Evolutionary conservation across 2,888 invertebrate genomes (phyloP), one percentile per base, ranked within the genome.

Genomic region (Eugnorisma glareosa): DNA sequence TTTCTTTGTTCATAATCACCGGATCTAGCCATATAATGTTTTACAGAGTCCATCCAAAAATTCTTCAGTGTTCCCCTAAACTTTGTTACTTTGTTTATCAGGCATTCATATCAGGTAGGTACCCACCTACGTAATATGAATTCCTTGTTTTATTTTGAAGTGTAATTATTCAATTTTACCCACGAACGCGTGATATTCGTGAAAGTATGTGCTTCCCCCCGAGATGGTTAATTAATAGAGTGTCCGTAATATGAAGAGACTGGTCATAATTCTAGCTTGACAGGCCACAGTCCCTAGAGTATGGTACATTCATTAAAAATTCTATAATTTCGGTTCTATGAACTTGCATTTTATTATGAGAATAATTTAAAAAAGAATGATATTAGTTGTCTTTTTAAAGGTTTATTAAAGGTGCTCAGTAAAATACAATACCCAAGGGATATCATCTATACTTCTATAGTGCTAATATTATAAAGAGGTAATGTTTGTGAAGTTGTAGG

Each of bases 161-260:
- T 24, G 59, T 69, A 84, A 69, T 69, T 80, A 66, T 68, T 79
- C 48, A 72, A 54, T 35, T 48, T 54, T 59, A 57, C 7, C 28
- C 37, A 59, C 70, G 48, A 71, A 75, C 66, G 70, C 37, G 66
- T 76, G 61, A 66, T 69, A 75, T 89, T 84, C 73, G 81, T 83
- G 83, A 67, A 78, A 85, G 74, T 79, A 84, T 83, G 73, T 75
- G 45, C 45, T 64, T 64, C 81, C 84, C 73, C 79, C 28, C 24
- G 61, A 79, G 54, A 80, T 54, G 75, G 71, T 83, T 86, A 75
- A 86, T 88, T 66, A 77, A 73, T 51, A 63, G 81, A 86, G 89
- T 88, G 80, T 70, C 59, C 68, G 73, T 69, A 73, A 51, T 82
- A 78, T 74, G 69, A 77, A 67, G 51, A 76, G 77, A 73, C 71